Evolutionary conservation across 2,888 invertebrate species (phyloP), one percentile per base, ranked within the genome.

Genomic region (Leucophenga montana): DNA sequence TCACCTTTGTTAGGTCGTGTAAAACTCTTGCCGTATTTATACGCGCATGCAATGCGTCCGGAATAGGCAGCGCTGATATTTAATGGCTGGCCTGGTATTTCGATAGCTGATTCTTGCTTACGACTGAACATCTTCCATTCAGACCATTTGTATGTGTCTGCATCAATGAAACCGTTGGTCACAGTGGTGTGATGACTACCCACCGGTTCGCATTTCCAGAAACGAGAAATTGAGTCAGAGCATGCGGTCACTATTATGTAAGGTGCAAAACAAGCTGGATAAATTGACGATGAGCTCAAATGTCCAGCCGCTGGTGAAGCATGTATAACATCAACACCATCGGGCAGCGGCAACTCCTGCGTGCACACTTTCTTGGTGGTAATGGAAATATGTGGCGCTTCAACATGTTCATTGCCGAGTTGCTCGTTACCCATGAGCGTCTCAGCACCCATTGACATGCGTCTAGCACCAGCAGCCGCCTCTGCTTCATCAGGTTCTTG

Each of bases 231-330:
- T 75, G 97, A 97, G 86, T 99, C 99, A 13, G 96, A 95, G 86
- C 98, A 99, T 0, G 98, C 97, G 0, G 98, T 98, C 0, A 97
- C 95, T 71, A 99, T 92, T 72, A 97, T 95, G 87, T 98, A 99
- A 0, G 99, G 99, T 0, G 99, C 97, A 84, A 97, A 93, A 89
- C 99, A 99, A n/a, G 98, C 98, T 4, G 99, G 98, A 89, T 99
- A 99, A 82, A 99, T 97, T 27, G 97, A 97, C 0, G 99, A 97
- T 0, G 98, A 98, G 86, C 98, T 97, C 56, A 99, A 90, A 88
- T 99, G 99, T 0, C 99, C 99, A 0, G 98, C 99, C 0, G 98
- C 96, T 0, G 98, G 97, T 0, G 96, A 93, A 0, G 97, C 98
- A 88, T 97, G 96, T 68, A 97, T 94, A 4, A 98, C 95, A 86